These are phyloP conservation scores for Steatornis caripensis DNA, from an alignment of 2,113 vertebrate genomes.

Conservation along the genomic window DNA sequence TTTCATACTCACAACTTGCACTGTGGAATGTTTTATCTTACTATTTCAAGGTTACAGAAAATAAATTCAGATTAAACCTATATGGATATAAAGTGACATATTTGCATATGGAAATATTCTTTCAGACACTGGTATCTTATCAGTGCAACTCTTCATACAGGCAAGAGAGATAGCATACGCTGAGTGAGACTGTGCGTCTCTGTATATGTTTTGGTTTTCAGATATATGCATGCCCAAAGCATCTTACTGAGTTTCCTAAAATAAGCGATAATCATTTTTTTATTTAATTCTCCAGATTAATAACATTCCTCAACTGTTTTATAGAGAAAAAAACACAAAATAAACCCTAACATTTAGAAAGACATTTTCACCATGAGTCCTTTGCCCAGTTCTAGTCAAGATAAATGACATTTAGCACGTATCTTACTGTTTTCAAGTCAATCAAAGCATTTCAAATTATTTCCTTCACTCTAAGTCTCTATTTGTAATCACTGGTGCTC, in stretches of 20 bases:
- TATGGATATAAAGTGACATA: not conserved
- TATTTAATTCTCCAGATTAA: not conserved
- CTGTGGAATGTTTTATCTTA: not conserved
- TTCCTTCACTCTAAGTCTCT: constrained; percentile 31
- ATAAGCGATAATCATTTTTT: not conserved
- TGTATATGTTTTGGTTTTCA: not conserved
- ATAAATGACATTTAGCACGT: not conserved
- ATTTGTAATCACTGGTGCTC: constrained; percentile 53
- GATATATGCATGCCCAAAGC: not conserved
- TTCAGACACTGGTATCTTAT: not conserved
- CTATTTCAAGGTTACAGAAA: not conserved
- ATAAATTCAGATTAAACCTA: not conserved
- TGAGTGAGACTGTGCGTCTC: not conserved
- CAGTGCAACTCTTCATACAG: not conserved
- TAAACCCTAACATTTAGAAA: not conserved
- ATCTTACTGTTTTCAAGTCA: not conserved
- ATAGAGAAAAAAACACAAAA: not conserved
- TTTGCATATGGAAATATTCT: not conserved
- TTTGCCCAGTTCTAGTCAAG: not conserved
- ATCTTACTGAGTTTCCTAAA: not conserved
- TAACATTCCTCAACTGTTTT: not conserved
- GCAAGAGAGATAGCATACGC: not conserved
- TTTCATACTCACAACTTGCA: not conserved
- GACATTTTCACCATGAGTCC: not conserved
- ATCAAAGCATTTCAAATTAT: constrained; percentile 18